Conservation (phyloP, 2,888 invertebrate genomes). For the Amiota communis region DNA sequence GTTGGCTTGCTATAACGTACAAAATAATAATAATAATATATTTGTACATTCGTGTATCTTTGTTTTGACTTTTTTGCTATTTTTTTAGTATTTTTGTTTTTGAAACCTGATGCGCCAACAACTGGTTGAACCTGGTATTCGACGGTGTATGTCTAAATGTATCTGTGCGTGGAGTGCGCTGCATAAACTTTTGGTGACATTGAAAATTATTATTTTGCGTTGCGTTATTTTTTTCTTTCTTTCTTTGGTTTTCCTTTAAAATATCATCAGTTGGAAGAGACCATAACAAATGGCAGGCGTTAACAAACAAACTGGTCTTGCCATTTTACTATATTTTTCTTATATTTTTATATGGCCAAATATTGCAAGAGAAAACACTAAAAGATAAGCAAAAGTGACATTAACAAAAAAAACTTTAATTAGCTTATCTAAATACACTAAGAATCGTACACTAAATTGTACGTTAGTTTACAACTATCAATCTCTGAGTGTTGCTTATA, state of each 20-base stretch:
- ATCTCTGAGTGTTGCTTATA: too few species aligned
- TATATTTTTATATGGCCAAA: too few species aligned
- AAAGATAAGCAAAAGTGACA: neutral
- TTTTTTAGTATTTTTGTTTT: constrained; percentile 7
- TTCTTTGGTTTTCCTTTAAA: neutral
- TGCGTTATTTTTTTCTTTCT: neutral
- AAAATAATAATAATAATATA: too few species aligned
- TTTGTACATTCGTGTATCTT: neutral
- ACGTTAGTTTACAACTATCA: too few species aligned
- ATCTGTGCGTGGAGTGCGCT: too few species aligned
- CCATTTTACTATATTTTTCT: neutral
- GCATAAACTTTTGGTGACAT: constrained; percentile 47
- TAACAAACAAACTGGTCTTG: constrained; percentile 9
- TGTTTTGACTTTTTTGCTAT: neutral
- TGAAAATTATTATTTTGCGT: constrained; percentile 47
- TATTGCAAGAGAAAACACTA: neutral
- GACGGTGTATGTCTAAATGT: neutral
- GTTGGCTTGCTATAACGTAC: too few species aligned
- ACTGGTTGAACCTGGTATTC: constrained; percentile 21
- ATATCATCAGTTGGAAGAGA: neutral
- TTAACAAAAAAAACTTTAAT: neutral
- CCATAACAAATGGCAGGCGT: neutral
- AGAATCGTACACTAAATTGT: too few species aligned
- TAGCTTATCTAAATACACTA: neutral
- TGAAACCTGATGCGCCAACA: constrained; percentile 18